Conservation (phyloP, 2,113 vertebrate species). For the Felis catus region F.catus_Fca126_mat1.0 CM031420.1:118256501-118257000, state of each 20-base stretch:
- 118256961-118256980: background rate
- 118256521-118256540: background rate
- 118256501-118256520: background rate
- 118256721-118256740: background rate
- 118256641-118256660: background rate
- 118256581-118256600: background rate
- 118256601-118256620: background rate
- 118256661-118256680: background rate
- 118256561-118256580: background rate
- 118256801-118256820: background rate
- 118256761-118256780: background rate
- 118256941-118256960: background rate
- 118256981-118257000: background rate
- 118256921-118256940: background rate
- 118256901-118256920: background rate
- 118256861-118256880: background rate
- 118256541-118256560: background rate
- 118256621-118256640: background rate
- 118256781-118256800: background rate
- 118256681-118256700: background rate
- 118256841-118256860: background rate
- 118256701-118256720: background rate
- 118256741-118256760: background rate
- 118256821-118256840: background rate
- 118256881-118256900: background rate